Conservation (phyloP, 2,888 invertebrate genomes). For the Atethmia centrago region DNA sequence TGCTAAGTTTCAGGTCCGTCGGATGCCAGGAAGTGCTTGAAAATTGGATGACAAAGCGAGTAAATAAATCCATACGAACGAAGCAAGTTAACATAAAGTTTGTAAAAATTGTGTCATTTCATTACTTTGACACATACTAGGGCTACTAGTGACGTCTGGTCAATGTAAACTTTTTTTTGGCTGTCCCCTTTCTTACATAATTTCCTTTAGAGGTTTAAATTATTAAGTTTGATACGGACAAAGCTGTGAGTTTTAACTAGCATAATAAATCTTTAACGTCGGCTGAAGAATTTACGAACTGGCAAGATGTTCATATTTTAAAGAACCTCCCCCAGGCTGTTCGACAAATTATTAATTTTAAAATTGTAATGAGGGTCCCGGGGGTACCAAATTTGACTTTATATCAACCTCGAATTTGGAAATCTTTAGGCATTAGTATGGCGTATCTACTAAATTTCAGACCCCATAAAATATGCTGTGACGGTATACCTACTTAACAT, state of each 20-base stretch:
- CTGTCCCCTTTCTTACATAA: background rate
- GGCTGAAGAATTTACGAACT: constrained; percentile 81
- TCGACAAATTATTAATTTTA: constrained; percentile 79
- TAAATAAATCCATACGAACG: background rate
- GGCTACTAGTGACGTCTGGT: background rate
- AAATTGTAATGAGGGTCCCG: constrained; percentile 69
- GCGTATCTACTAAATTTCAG: background rate
- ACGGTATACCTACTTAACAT: too few relatives aligned
- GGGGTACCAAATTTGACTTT: constrained; percentile 34
- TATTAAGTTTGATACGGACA: constrained; percentile 40
- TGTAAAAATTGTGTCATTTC: background rate
- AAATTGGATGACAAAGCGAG: background rate
- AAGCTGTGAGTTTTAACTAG: constrained; percentile 56
- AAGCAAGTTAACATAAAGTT: background rate
- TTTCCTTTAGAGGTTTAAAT: constrained; percentile 18
- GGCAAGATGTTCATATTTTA: constrained; percentile 76
- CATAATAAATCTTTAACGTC: constrained; percentile 62
- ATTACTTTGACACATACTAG: background rate
- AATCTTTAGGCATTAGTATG: background rate
- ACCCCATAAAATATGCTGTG: background rate
- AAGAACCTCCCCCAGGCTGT: constrained; percentile 68
- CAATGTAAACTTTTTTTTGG: background rate
- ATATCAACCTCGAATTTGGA: constrained; percentile 10
- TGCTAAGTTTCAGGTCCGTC: background rate
- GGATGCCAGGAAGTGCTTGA: background rate